A percentile compares a stretch with the other conserved stretches of the same genome.
Evolutionary conservation across 2,888 invertebrate genomes (phyloP).

Genomic region (Chydorus sphaericus): DNA sequence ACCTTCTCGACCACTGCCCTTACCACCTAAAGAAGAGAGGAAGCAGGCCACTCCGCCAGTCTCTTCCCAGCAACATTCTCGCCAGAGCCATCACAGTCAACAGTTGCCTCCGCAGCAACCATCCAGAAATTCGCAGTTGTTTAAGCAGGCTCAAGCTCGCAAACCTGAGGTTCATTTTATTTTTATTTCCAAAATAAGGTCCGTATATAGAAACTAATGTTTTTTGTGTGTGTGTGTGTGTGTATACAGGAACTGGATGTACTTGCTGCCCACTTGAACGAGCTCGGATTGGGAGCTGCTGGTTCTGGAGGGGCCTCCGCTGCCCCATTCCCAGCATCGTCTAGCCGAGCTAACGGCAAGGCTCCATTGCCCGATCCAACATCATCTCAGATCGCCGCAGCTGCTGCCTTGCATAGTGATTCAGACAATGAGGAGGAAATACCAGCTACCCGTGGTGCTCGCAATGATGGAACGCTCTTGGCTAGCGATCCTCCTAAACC

Average conservation of each 20-base stretch:
- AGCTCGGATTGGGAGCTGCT: constrained; percentile 56
- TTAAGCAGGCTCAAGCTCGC: constrained; percentile 45
- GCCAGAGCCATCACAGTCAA: constrained; percentile 14
- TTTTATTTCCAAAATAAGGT: too few relatives aligned
- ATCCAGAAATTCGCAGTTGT: constrained; percentile 70
- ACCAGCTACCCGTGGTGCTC: constrained; percentile 21
- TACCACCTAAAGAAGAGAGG: constrained; percentile 42
- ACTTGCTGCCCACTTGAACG: constrained; percentile 87
- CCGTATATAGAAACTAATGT: neutral
- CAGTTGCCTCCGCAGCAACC: constrained; percentile 39
- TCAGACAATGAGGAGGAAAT: constrained; percentile 65
- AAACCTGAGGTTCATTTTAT: constrained; percentile 10
- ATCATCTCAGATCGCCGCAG: constrained; percentile 21
- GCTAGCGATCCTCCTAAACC: constrained; percentile 95
- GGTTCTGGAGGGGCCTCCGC: constrained; percentile 4
- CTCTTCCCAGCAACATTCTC: constrained; percentile 19
- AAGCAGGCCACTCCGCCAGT: constrained; percentile 26
- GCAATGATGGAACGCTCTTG: constrained; percentile 85
- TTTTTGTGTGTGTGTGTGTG: constrained; percentile 29
- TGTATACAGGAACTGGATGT: constrained; percentile 68
- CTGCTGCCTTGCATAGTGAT: constrained; percentile 39
- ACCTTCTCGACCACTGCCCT: constrained; percentile 67
- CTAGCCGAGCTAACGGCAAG: constrained; percentile 27
- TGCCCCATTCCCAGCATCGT: constrained; percentile 12
- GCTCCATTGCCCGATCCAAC: constrained; percentile 22